These are phyloP conservation scores for Ophiodon elongatus DNA, from an alignment of 2,113 vertebrate species.

Conservation along the genomic window DNA sequence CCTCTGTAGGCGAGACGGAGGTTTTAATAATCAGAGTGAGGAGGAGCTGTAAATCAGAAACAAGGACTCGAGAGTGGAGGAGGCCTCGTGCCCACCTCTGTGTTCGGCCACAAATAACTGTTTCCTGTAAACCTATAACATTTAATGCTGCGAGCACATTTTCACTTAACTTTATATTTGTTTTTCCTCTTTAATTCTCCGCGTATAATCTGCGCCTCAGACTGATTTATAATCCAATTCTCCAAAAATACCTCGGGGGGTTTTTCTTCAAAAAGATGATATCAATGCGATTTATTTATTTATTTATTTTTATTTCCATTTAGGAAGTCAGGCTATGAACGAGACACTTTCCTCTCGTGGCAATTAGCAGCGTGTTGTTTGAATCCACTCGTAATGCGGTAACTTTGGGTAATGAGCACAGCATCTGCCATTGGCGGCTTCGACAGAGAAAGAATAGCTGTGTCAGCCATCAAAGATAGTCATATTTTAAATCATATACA, in stretches of 20 bases:
- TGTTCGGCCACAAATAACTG: neutral
- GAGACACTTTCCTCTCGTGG: constrained; percentile 34
- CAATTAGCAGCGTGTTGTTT: constrained; percentile 43
- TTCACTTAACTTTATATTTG: neutral
- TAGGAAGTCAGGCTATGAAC: constrained; percentile 44
- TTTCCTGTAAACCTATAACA: neutral
- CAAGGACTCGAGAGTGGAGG: constrained; percentile 35
- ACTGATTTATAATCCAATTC: constrained; percentile 60
- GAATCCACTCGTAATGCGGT: constrained; percentile 8
- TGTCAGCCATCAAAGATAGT: neutral
- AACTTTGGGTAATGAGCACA: constrained; percentile 46
- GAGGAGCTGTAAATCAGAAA: too few relatives aligned
- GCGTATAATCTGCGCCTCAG: constrained; percentile 19
- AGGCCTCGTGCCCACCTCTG: constrained; percentile 7
- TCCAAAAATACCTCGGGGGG: constrained; percentile 48
- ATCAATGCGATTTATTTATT: constrained; percentile 42
- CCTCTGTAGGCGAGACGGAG: neutral
- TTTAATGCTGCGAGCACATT: neutral
- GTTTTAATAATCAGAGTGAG: constrained; percentile 32
- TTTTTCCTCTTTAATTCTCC: constrained; percentile 7
- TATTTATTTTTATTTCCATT: constrained; percentile 40
- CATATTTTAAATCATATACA: neutral
- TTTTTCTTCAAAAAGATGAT: constrained; percentile 41
- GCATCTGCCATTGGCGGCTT: neutral
- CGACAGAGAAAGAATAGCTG: neutral